Percentiles rank a stretch among this genome's conserved stretches.
These are phyloP conservation scores for Noctua comes DNA, from an alignment of 2,888 invertebrate species.

Conservation along the genomic window DNA sequence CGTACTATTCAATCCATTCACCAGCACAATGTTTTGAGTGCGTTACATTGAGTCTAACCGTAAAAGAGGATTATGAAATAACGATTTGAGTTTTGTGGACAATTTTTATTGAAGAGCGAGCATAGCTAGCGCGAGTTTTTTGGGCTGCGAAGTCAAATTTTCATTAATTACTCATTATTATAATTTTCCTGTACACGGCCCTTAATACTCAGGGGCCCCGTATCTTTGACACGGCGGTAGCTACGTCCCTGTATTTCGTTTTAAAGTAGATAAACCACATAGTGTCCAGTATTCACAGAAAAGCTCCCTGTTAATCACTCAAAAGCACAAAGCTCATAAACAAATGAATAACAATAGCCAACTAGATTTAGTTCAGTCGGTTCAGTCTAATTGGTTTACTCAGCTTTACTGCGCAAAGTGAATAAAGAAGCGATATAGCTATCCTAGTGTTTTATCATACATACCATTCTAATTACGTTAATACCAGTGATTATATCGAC, in stretches of 20 bases:
- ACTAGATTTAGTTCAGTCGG: not conserved
- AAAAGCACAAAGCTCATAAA: not conserved
- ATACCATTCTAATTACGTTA: constrained; percentile 23
- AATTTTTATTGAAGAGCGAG: too few species aligned
- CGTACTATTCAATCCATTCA: too few species aligned
- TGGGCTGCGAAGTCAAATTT: too few species aligned
- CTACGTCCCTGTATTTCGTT: not conserved
- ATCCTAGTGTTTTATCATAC: constrained; percentile 10
- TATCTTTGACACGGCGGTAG: too few species aligned
- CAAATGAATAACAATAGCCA: not conserved
- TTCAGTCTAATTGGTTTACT: constrained; percentile 12
- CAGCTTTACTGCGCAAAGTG: constrained; percentile 11
- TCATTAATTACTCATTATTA: too few species aligned
- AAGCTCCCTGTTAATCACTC: not conserved
- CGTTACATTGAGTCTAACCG: too few species aligned
- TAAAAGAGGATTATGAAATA: too few species aligned
- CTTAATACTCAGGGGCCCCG: too few species aligned
- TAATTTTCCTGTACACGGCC: too few species aligned
- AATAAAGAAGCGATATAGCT: constrained; percentile 14
- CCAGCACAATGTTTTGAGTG: too few species aligned
- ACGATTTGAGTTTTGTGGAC: too few species aligned
- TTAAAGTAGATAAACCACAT: not conserved
- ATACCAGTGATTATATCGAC: constrained; percentile 34
- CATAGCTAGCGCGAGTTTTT: too few species aligned
- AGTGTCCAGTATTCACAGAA: not conserved